These are phyloP conservation scores for Drosophila antonietae DNA, from an alignment of 2,888 invertebrate genomes.

Conservation along the genomic window DNA sequence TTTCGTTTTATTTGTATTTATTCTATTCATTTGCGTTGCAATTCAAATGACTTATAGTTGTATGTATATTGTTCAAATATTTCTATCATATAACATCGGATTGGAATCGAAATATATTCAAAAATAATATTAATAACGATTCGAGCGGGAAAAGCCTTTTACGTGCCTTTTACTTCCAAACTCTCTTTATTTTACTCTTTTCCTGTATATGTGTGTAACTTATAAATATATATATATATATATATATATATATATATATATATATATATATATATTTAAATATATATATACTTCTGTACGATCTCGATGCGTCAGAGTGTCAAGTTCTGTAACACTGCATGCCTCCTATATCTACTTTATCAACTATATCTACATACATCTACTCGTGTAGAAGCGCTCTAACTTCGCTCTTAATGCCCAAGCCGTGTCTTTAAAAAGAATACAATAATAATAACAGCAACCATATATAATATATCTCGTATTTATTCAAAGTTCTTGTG, in stretches of 20 bases:
- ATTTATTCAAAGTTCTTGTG: constrained; percentile 54
- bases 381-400: constrained; percentile 49
- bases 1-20: constrained; percentile 26
- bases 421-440: constrained; percentile 54
- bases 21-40: constrained; percentile 40
- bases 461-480: constrained; percentile 30
- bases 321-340: constrained; percentile 61
- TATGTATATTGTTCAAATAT: constrained; percentile 69
- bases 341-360: constrained; percentile 46
- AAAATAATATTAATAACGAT: constrained; percentile 13
- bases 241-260: constrained; percentile 6
- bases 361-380: constrained; percentile 39
- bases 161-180: constrained; percentile 67
- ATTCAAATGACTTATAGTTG: constrained; percentile 2
- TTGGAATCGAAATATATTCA: constrained; percentile 10
- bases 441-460: constrained; percentile 23
- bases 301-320: constrained; percentile 27
- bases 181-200: constrained; percentile 29
- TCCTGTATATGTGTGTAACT: constrained; percentile 45
- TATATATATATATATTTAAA: background rate
- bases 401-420: constrained; percentile 63
- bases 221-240: background rate
- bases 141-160: constrained; percentile 58
- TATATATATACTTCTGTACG: constrained; percentile 7
- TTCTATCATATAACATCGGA: constrained; percentile 71